Conservation (phyloP, 2,888 invertebrate genomes). For the Pristionchus japonicus region DNA sequence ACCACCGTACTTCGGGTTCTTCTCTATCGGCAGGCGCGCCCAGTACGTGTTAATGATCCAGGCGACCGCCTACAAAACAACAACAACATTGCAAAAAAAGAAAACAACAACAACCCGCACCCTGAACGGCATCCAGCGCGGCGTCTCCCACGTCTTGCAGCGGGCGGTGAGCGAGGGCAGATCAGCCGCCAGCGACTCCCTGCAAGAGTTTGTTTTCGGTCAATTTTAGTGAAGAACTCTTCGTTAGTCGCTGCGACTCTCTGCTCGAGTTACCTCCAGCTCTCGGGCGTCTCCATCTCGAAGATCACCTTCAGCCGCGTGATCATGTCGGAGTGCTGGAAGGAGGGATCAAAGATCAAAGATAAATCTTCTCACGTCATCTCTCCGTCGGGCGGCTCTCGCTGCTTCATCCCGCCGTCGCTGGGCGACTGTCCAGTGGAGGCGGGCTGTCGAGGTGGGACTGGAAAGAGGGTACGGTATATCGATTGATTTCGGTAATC, state of each 20-base stretch:
- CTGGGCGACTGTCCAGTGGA: not conserved
- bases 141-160: not conserved
- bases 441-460: not conserved
- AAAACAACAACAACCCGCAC: not conserved
- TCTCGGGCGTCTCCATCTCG: not conserved
- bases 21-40: not conserved
- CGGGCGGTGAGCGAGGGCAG: not conserved
- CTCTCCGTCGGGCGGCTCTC: not conserved
- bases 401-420: not conserved
- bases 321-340: not conserved
- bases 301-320: not conserved
- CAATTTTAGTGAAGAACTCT: not conserved
- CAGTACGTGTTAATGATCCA: not conserved
- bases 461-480: not conserved
- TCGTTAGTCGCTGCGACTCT: not conserved
- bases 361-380: not conserved
- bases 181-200: not conserved
- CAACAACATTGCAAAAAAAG: not conserved
- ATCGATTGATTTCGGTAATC: not conserved
- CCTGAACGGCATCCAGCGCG: not conserved
- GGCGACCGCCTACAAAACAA: not conserved
- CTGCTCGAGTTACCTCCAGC: not conserved
- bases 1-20: not conserved
- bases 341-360: not conserved
- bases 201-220: not conserved